phyloP scores from a whole-genome alignment of 2,113 vertebrate genomes.

The Pluvialis apricaria region DNA sequence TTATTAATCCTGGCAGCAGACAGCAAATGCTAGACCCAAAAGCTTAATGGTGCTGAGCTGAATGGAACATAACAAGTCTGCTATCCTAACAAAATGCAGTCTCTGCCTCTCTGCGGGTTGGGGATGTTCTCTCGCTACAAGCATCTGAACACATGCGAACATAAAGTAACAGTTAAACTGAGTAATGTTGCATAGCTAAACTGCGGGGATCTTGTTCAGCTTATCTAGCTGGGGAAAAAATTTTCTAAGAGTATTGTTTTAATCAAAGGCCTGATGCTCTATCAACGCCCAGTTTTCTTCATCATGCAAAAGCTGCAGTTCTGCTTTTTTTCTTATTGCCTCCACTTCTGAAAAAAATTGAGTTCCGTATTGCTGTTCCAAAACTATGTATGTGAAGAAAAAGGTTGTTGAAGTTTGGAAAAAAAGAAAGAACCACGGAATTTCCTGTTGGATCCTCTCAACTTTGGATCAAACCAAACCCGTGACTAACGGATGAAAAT shows the following conservation, averaged over 20 bases:
- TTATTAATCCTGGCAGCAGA: slow-evolving; percentile 64
- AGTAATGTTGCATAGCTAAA: slow-evolving; percentile 59
- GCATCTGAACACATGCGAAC: slow-evolving; percentile 2
- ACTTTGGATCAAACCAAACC: background rate
- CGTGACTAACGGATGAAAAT: background rate
- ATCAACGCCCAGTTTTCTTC: background rate
- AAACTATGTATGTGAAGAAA: background rate
- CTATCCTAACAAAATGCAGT: slow-evolving; percentile 59
- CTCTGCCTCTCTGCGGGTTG: background rate
- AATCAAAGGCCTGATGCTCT: slow-evolving; percentile 34
- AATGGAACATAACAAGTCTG: slow-evolving; percentile 52
- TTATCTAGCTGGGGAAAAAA: slow-evolving; percentile 28
- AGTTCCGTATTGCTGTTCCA: background rate
- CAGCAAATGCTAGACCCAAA: slow-evolving; percentile 44
- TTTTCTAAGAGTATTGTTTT: slow-evolving; percentile 44
- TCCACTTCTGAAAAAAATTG: background rate
- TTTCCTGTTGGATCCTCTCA: background rate
- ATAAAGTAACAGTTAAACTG: slow-evolving; percentile 56
- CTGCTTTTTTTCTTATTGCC: slow-evolving; percentile 12
- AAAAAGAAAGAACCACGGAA: background rate
- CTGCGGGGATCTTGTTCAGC: slow-evolving; percentile 3
- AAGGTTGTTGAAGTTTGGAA: background rate
- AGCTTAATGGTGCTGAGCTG: slow-evolving; percentile 69
- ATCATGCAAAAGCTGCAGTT: background rate
- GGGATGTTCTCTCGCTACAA: slow-evolving; percentile 4